phyloP scores from a whole-genome alignment of 2,113 vertebrate genomes.

The Oryzias woworae region DNA sequence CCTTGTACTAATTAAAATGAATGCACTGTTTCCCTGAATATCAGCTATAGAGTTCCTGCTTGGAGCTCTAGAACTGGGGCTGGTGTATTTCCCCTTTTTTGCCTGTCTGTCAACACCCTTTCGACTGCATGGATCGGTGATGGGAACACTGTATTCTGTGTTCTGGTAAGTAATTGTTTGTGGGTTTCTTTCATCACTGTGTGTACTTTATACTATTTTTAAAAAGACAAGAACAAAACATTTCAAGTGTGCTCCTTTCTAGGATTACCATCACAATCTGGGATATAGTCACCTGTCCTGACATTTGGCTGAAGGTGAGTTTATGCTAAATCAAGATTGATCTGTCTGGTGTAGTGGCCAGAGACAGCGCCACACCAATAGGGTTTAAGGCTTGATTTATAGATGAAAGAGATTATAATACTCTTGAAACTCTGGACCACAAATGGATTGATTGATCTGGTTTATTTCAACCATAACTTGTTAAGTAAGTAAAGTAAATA shows the following conservation, averaged over 20 bases:
- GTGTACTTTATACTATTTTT: not conserved
- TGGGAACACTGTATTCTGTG: constrained; percentile 85
- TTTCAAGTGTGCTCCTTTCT: constrained; percentile 23
- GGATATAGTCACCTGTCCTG: constrained; percentile 72
- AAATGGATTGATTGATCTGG: too few relatives aligned
- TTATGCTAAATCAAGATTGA: not conserved
- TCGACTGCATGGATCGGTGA: constrained; percentile 69
- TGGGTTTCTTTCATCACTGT: not conserved
- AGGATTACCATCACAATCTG: constrained; percentile 72
- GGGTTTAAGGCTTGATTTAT: too few relatives aligned
- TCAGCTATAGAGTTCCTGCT: constrained; percentile 83
- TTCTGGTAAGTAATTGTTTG: constrained; percentile 75
- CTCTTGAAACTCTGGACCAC: too few relatives aligned
- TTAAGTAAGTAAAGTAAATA: too few relatives aligned
- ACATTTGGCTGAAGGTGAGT: constrained; percentile 60
- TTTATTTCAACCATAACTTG: too few relatives aligned
- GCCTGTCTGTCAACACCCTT: constrained; percentile 85
- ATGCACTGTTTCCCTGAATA: constrained; percentile 5
- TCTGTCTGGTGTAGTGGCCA: not conserved
- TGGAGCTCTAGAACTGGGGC: constrained; percentile 84
- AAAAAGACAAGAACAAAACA: not conserved
- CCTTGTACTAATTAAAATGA: not conserved
- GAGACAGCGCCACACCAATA: too few relatives aligned
- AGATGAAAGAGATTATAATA: too few relatives aligned
- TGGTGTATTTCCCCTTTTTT: constrained; percentile 87